phyloP scores from a whole-genome alignment of 1,140 invertebrate genomes.

The Nasonia vitripennis region DNA sequence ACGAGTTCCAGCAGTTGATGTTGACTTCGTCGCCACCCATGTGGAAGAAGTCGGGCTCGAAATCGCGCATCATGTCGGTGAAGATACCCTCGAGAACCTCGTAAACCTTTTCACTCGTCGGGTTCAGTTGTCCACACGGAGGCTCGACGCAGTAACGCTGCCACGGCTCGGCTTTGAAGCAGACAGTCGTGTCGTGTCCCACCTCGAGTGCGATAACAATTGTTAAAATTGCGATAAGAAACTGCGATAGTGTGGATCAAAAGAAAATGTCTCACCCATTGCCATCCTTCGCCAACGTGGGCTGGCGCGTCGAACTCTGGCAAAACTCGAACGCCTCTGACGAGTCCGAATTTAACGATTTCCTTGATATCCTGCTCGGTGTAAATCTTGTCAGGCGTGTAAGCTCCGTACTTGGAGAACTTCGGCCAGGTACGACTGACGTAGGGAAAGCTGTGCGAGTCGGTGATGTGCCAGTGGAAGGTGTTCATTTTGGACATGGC shows the following conservation, averaged over 20 bases:
- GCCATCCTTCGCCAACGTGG: conserved; percentile 92
- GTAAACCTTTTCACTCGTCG: conserved; percentile 84
- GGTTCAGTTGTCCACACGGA: conserved; percentile 91
- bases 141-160: conserved; percentile 86
- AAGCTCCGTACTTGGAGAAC: conserved; percentile 84
- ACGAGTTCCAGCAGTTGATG: conserved; percentile 86
- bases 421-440: conserved; percentile 81
- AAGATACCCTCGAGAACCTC: conserved; percentile 84
- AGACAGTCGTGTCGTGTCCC: conserved; percentile 71
- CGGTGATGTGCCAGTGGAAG: conserved; percentile 94
- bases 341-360: conserved; percentile 82
- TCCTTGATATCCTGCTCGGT: conserved; percentile 74
- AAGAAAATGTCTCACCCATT: conserved; percentile 75
- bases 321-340: conserved; percentile 85
- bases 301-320: conserved; percentile 93
- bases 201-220: conserved; percentile 56
- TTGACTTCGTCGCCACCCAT: conserved; percentile 93
- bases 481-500: conserved; percentile 87
- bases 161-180: conserved; percentile 85
- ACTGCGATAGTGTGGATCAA: neutral
- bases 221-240: conserved; percentile 3
- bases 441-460: conserved; percentile 90
- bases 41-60: conserved; percentile 87
- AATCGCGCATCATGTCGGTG: conserved; percentile 80
- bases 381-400: conserved; percentile 80